Evolutionary conservation across 2,113 vertebrate species (phyloP), one percentile per base, ranked within the genome.

Genomic region (Chitala chitala): DNA sequence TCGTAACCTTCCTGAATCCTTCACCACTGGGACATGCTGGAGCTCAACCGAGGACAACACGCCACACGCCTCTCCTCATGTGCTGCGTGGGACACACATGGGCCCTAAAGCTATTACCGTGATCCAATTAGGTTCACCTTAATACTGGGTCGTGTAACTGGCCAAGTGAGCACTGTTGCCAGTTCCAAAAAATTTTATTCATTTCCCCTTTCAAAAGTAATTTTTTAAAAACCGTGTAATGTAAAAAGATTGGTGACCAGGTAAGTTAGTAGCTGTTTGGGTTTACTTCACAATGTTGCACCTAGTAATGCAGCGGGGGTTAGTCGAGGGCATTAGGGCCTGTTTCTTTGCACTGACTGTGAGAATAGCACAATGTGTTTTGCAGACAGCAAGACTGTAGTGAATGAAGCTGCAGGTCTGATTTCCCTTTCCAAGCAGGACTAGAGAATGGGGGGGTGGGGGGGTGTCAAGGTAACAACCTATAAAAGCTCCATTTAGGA

Each of bases 51-150:
- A 12, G 10, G 24, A 7, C 9, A 10, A 10, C 22, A 22, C n/a
- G 2, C 36, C 20, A 17, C 40, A 9, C 40, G 12, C 26, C 59
- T 2, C 29, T 13, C 29, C 4, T 6, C 33, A 12, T 5, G 26
- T 9, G 22, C 26, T 15, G 31, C 3, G 20, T 33, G n/a, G n/a
- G n/a, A 44, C 64, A 68, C 10, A 33, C 86, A 83, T 78, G 85
- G 88, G 89, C 87, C 88, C 86, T 91, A 87, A 90, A 90, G 89
- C 88, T 91, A 91, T 90, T 91, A 90, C 87, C 82, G 86, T 90
- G 89, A 89, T 91, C 89, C 89, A 90, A 90, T 91, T 91, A 91
- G 89, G 81, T 89, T 90, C 87, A 91, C 87, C 87, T 89, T 89
- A 87, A 89, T 89, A 87, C 88, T 88, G 84, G 89, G 89, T 90